Percentiles rank a stretch among this genome's conserved stretches.
These are phyloP conservation scores for Steatocranus sp. DNA, from an alignment of 2,797 vertebrate genomes.

Conservation along the genomic window DNA sequence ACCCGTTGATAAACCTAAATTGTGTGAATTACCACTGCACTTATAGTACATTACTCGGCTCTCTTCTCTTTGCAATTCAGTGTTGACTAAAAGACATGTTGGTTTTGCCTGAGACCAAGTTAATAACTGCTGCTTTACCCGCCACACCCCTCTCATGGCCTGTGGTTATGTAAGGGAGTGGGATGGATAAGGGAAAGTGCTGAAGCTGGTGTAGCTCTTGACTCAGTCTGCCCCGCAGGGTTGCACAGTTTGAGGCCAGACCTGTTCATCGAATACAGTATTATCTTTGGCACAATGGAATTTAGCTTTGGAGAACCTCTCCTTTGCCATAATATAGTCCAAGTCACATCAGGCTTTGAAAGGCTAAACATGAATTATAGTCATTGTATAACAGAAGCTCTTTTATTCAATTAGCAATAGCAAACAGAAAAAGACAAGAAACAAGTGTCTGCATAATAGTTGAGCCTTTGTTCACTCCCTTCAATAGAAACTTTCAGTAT, in stretches of 20 bases:
- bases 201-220: constrained; percentile 63
- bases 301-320: constrained; percentile 30
- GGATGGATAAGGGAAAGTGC: constrained; percentile 59
- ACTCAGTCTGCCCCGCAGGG: constrained; percentile 60
- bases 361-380: not conserved
- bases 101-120: constrained; percentile 44
- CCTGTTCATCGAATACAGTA: constrained; percentile 56
- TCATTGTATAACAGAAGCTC: not conserved
- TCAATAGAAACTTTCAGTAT: not conserved
- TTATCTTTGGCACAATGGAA: constrained; percentile 61
- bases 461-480: not conserved
- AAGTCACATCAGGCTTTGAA: not conserved
- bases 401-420: not conserved
- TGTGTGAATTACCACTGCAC: not conserved
- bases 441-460: not conserved
- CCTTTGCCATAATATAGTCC: not conserved
- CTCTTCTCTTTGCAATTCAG: not conserved
- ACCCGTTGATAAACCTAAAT: not conserved
- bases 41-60: not conserved
- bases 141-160: constrained; percentile 66
- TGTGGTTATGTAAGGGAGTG: constrained; percentile 67
- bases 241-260: constrained; percentile 55
- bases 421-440: not conserved
- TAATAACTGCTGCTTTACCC: constrained; percentile 45
- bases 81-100: constrained; percentile 8